These are phyloP conservation scores for Drosophila trapezifrons DNA, from an alignment of 1,140 invertebrate genomes.

Conservation along the genomic window DNA sequence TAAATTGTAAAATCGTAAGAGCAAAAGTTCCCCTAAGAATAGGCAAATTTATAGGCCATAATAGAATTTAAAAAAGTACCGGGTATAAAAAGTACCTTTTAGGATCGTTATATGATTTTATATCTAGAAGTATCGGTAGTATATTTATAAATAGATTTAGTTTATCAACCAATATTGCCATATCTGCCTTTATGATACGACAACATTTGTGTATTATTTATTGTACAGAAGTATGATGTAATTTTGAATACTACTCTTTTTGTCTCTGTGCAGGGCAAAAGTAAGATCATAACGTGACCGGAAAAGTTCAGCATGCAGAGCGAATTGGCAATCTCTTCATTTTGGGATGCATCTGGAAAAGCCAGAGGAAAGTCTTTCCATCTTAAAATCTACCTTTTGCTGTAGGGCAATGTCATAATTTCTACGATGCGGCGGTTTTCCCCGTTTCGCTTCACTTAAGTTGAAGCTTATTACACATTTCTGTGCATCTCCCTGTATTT, in stretches of 20 bases:
- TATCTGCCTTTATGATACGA: too few relatives aligned
- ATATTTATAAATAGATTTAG: too few relatives aligned
- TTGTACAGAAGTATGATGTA: not conserved
- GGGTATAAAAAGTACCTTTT: not conserved
- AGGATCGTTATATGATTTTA: not conserved
- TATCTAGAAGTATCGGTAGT: too few relatives aligned
- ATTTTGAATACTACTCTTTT: not conserved
- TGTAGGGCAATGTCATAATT: conserved; percentile 65
- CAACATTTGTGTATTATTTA: conserved; percentile 1
- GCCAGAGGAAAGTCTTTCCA: not conserved
- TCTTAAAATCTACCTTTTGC: not conserved
- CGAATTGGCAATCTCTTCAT: conserved; percentile 1
- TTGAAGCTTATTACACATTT: conserved; percentile 22
- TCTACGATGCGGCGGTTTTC: conserved; percentile 23
- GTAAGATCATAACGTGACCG: conserved; percentile 7
- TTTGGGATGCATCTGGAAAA: not conserved
- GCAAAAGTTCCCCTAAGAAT: not conserved
- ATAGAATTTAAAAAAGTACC: not conserved
- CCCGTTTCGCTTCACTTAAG: conserved; percentile 64
- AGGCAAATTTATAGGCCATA: conserved; percentile 5
- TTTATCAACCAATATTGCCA: too few relatives aligned
- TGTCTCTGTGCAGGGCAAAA: not conserved
- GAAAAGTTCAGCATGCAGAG: conserved; percentile 24
- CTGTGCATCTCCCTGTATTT: conserved; percentile 13
- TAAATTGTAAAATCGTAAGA: not conserved